Percentiles rank a stretch among this genome's conserved stretches.
These are phyloP conservation scores for Brachypodius melanocephalos DNA, from an alignment of 2,113 vertebrate species.

Conservation along the genomic window DNA sequence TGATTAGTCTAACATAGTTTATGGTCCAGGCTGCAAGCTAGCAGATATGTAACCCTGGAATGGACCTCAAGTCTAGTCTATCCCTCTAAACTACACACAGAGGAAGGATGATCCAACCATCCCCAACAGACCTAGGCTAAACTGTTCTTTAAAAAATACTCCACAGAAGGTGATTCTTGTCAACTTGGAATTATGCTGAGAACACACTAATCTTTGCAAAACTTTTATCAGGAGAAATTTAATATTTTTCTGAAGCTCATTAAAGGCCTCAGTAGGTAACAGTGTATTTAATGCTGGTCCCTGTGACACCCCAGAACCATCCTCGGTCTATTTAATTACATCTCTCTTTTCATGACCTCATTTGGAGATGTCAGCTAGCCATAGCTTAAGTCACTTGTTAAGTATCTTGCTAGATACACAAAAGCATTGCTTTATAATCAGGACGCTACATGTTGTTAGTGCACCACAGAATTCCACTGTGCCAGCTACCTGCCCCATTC, in stretches of 20 bases:
- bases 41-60: not conserved
- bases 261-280: not conserved
- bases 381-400: not conserved
- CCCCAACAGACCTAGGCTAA: not conserved
- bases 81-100: too few species aligned
- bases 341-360: not conserved
- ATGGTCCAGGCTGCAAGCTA: not conserved
- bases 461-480: not conserved
- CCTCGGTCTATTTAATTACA: not conserved
- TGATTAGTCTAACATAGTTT: not conserved
- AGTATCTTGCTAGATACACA: not conserved
- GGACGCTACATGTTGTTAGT: accelerated
- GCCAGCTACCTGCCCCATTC: not conserved
- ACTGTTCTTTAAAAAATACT: not conserved
- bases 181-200: not conserved
- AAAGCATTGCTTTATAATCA: not conserved
- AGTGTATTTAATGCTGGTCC: not conserved
- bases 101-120: not conserved
- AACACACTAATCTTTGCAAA: not conserved
- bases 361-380: not conserved
- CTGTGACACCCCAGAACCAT: not conserved
- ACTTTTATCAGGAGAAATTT: not conserved
- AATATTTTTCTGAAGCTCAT: not conserved
- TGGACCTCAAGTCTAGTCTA: not conserved
- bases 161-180: not conserved